Conservation (phyloP, 2,113 vertebrate species). For the Trogon surrucura region DNA sequence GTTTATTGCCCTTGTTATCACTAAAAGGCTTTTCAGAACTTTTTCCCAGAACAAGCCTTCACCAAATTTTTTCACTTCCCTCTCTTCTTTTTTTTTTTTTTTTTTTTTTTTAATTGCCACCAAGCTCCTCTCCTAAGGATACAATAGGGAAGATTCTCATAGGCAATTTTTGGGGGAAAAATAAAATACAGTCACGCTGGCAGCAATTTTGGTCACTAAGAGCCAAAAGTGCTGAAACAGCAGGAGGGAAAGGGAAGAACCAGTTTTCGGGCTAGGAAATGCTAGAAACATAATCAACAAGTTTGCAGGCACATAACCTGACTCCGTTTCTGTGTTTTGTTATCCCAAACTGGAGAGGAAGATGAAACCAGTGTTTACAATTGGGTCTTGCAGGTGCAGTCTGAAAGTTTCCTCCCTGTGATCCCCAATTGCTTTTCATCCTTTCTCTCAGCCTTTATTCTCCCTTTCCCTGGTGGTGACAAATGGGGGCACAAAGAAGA, state of each 20-base stretch:
- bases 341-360: slow-evolving; percentile 35
- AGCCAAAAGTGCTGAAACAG: slow-evolving; percentile 20
- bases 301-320: background rate
- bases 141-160: background rate
- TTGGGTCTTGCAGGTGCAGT: slow-evolving; percentile 45
- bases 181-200: background rate
- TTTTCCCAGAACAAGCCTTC: background rate
- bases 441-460: slow-evolving; percentile 38
- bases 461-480: slow-evolving; percentile 43
- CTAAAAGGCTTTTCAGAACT: background rate
- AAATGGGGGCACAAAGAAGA: slow-evolving; percentile 61
- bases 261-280: slow-evolving; percentile 10
- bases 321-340: slow-evolving; percentile 5
- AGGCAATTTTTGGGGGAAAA: background rate
- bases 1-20: background rate
- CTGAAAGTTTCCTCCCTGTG: slow-evolving; percentile 27
- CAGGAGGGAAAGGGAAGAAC: background rate
- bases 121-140: background rate
- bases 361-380: slow-evolving; percentile 73
- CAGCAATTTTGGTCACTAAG: background rate
- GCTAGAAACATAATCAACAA: slow-evolving; percentile 5
- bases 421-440: slow-evolving; percentile 54
- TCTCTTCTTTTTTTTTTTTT: background rate
- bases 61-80: background rate
- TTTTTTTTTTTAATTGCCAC: background rate